phyloP scores from a whole-genome alignment of 2,113 vertebrate species.

The Oncorhynchus keta region DNA sequence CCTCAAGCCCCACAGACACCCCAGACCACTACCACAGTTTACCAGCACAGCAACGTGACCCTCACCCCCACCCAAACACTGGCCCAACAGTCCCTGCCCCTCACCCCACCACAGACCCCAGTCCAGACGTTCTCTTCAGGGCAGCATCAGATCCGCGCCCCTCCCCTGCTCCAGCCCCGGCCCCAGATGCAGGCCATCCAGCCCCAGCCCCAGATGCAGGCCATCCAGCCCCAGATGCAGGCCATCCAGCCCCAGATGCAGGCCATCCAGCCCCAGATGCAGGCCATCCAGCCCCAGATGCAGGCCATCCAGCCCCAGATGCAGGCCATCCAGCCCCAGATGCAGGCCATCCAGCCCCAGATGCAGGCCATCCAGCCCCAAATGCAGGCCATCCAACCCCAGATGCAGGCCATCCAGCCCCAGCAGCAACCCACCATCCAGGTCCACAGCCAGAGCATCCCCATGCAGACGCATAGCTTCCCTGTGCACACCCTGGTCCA shows the following conservation, averaged over 20 bases:
- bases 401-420: constrained; percentile 1
- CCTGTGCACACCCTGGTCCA: constrained; percentile 71
- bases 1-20: constrained; percentile 30
- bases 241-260: no score
- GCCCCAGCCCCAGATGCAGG: constrained; percentile 46
- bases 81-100: constrained; percentile 61
- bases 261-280: no score
- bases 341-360: no score
- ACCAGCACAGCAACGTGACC: constrained; percentile 50
- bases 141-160: constrained; percentile 55
- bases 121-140: constrained; percentile 52
- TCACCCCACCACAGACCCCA: constrained; percentile 66
- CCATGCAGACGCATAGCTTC: constrained; percentile 75
- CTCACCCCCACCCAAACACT: constrained; percentile 67
- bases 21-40: constrained; percentile 52
- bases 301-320: no score
- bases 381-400: constrained; percentile 48
- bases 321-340: constrained; percentile 25
- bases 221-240: no score
- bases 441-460: constrained; percentile 67
- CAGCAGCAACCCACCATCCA: constrained; percentile 66
- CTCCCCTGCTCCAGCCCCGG: constrained; percentile 50
- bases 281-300: no score
- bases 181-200: constrained; percentile 37
- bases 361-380: not conserved